Evolutionary conservation across 2,113 vertebrate species (phyloP).

Genomic region (Oxyruncus cristatus): DNA sequence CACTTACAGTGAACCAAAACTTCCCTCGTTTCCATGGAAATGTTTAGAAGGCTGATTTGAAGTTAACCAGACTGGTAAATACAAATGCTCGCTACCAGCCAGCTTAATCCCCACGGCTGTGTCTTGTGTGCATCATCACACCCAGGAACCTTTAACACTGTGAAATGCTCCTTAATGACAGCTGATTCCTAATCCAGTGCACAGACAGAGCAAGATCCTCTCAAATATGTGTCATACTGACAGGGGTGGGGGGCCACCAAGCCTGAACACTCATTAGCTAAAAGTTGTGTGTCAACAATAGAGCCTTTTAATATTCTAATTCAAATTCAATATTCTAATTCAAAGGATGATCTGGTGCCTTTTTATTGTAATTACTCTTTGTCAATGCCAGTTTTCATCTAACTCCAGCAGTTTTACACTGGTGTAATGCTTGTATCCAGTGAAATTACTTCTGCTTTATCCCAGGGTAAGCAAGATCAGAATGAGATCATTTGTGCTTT

Average conservation of each 20-base stretch:
- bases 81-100: slow-evolving; percentile 62
- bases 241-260: not conserved
- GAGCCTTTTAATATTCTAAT: not conserved
- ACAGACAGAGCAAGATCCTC: slow-evolving; percentile 6
- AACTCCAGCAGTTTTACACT: not conserved
- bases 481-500: not conserved
- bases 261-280: not conserved
- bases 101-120: slow-evolving; percentile 70
- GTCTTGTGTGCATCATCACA: slow-evolving; percentile 67
- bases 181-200: slow-evolving; percentile 80
- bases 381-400: not conserved
- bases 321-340: too few relatives aligned
- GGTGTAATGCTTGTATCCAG: not conserved
- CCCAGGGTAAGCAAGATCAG: not conserved
- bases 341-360: not conserved
- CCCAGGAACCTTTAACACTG: slow-evolving; percentile 68
- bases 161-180: slow-evolving; percentile 52
- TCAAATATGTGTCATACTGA: not conserved
- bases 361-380: not conserved
- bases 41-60: slow-evolving; percentile 57
- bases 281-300: not conserved
- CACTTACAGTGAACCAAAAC: slow-evolving; percentile 88
- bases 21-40: slow-evolving; percentile 85
- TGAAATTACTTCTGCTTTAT: not conserved
- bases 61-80: slow-evolving; percentile 64